phyloP scores from a whole-genome alignment of 2,113 vertebrate genomes.

The Alces alces region DNA sequence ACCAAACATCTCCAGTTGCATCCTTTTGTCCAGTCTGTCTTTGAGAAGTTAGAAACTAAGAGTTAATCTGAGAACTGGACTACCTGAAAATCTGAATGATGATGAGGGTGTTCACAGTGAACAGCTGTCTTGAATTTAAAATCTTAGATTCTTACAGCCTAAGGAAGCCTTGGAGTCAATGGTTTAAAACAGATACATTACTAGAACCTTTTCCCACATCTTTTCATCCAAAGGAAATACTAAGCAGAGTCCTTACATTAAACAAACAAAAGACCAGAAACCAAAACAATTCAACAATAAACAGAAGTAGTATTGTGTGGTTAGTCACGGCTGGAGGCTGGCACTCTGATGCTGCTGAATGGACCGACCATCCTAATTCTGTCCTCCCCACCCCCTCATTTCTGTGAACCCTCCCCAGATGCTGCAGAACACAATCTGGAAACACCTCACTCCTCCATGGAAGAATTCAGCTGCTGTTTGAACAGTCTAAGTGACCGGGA shows the following conservation, averaged over 20 bases:
- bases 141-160: neutral
- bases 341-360: neutral
- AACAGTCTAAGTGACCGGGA: neutral
- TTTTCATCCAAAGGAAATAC: neutral
- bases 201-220: neutral
- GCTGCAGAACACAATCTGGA: neutral
- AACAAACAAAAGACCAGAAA: neutral
- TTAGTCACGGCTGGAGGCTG: neutral
- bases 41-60: neutral
- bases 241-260: neutral
- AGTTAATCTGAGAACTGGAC: neutral
- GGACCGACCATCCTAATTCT: rapidly evolving
- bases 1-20: neutral
- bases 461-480: neutral
- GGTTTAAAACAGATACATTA: neutral
- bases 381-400: too few species aligned
- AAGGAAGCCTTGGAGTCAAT: neutral
- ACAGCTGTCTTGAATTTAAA: neutral
- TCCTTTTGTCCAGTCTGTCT: neutral
- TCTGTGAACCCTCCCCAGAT: neutral
- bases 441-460: neutral
- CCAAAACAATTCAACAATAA: neutral
- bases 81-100: neutral
- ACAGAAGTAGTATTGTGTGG: neutral
- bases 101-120: too few species aligned